Percentiles rank a stretch among this genome's conserved stretches.
Evolutionary conservation across 2,888 invertebrate genomes (phyloP).

Genomic region (Lagria hirta): DNA sequence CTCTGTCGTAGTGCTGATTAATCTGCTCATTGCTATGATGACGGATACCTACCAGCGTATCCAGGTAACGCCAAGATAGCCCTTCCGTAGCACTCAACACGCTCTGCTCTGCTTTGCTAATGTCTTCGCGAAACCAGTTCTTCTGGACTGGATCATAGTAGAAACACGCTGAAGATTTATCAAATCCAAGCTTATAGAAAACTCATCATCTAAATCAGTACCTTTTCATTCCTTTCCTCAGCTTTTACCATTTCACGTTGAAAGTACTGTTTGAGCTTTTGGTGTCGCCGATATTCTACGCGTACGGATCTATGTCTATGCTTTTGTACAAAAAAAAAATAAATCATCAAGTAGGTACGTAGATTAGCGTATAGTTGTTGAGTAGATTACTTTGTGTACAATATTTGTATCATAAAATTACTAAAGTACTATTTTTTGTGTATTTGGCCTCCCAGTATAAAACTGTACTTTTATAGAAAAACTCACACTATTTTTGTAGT

Average conservation of each 20-base stretch:
- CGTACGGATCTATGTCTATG: not conserved
- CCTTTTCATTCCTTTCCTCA: constrained; percentile 8
- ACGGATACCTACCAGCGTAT: constrained; percentile 99
- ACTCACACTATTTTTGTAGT: constrained; percentile 3
- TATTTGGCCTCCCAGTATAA: no score
- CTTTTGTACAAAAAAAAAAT: no score
- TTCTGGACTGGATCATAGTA: constrained; percentile 52
- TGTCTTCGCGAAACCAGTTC: constrained; percentile 46
- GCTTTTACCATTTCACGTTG: constrained; percentile 8
- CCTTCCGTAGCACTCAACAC: constrained; percentile 21
- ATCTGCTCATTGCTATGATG: constrained; percentile 99
- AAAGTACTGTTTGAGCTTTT: constrained; percentile 20
- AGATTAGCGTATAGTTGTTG: no score
- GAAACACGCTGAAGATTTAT: constrained; percentile 29
- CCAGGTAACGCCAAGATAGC: constrained; percentile 68
- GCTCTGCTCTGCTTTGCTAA: constrained; percentile 16
- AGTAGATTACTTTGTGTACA: no score
- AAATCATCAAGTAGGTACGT: no score
- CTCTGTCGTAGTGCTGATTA: constrained; percentile 97
- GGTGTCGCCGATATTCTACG: constrained; percentile 8
- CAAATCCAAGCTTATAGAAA: constrained; percentile 12
- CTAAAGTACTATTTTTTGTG: not conserved
- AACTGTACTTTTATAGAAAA: constrained; percentile 16
- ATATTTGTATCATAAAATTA: no score
- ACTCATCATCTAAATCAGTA: not conserved